Conservation (phyloP, 2,888 invertebrate genomes). For the Limulus polyphemus region DNA sequence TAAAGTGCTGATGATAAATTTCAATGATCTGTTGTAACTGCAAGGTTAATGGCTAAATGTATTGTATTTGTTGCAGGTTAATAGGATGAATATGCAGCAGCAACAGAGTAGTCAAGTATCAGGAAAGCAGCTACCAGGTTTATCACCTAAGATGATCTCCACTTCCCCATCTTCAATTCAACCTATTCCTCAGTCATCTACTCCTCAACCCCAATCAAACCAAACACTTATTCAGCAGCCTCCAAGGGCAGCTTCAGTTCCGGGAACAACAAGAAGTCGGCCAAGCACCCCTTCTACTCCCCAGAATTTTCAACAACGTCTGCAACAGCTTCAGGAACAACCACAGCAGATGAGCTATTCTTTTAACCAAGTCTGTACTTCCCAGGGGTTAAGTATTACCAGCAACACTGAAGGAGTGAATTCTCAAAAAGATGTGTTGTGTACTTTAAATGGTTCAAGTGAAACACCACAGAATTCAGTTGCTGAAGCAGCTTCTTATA, state of each 20-base stretch:
- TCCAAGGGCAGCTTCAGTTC: constrained; percentile 21
- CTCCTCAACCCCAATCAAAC: constrained; percentile 24
- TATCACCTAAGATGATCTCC: constrained; percentile 16
- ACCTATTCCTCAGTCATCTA: constrained; percentile 19
- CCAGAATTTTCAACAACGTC: constrained; percentile 12
- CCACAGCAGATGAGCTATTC: constrained; percentile 23
- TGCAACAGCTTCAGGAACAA: constrained; percentile 23
- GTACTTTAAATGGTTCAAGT: neutral
- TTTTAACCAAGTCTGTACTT: constrained; percentile 12
- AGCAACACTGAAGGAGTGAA: neutral
- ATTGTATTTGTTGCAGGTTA: too few species aligned
- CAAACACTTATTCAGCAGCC: constrained; percentile 23
- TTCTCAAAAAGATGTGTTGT: neutral
- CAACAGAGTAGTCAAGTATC: constrained; percentile 2
- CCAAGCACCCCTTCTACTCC: constrained; percentile 23
- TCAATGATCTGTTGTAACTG: too few species aligned
- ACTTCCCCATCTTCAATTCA: constrained; percentile 6
- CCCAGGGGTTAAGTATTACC: constrained; percentile 2
- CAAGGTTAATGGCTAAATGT: too few species aligned
- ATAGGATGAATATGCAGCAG: too few species aligned
- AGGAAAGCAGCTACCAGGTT: constrained; percentile 9
- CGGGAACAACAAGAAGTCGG: constrained; percentile 17
- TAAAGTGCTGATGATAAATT: too few species aligned
- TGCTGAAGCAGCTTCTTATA: too few species aligned
- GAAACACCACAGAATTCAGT: neutral